phyloP scores from a whole-genome alignment of 2,113 vertebrate species.

The Myrmecophaga tridactyla region DNA sequence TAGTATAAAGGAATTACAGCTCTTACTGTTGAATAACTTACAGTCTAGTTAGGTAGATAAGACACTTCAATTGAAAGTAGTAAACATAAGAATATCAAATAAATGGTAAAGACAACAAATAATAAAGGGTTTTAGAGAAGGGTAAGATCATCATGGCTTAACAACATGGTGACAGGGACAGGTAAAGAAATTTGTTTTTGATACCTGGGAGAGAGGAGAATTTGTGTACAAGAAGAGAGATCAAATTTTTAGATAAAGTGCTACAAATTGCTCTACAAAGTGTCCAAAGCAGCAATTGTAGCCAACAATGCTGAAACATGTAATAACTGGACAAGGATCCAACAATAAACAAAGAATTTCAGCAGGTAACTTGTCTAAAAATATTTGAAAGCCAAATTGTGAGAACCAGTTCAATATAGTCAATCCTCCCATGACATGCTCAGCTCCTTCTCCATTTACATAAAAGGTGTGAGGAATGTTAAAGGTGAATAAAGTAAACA shows the following conservation, averaged over 20 bases:
- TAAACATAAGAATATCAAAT: not conserved
- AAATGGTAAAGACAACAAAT: not conserved
- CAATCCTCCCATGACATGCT: not conserved
- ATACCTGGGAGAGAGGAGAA: not conserved
- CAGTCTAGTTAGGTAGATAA: not conserved
- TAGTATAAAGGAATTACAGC: not conserved
- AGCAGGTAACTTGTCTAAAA: not conserved
- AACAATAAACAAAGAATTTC: not conserved
- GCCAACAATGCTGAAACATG: not conserved
- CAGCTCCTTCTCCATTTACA: not conserved
- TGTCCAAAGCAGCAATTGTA: not conserved
- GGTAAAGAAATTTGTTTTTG: not conserved
- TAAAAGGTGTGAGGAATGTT: not conserved
- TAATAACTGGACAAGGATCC: not conserved
- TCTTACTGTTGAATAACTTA: constrained; percentile 9
- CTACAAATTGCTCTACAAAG: not conserved
- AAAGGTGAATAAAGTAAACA: not conserved
- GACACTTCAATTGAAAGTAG: not conserved
- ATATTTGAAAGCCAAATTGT: not conserved
- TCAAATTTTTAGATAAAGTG: not conserved
- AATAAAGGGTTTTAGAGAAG: not conserved
- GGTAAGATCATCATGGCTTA: not conserved
- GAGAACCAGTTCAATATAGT: not conserved
- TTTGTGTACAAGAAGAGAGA: not conserved
- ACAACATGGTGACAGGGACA: not conserved